Conservation (phyloP, 92 coral and sea anemone genomes). For the Porites rus region DNA sequence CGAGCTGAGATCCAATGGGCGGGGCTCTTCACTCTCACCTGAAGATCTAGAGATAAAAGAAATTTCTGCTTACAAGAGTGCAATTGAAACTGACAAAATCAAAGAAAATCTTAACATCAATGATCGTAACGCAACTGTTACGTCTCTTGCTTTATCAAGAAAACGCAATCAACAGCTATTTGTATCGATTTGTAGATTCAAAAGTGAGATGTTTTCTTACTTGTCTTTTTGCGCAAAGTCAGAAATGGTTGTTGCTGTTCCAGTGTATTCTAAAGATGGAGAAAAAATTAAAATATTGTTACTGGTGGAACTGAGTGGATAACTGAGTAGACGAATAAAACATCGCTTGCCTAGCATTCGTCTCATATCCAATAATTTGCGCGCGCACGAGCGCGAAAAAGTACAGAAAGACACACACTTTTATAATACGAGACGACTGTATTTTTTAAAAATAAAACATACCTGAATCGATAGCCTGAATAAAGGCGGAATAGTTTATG, state of each 20-base stretch:
- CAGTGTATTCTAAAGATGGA: constrained; percentile 79
- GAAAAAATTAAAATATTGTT: neutral
- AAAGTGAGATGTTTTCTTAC: constrained; percentile 41
- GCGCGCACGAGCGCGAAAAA: no score
- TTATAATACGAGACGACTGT: no score
- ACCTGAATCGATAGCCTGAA: constrained; percentile 98
- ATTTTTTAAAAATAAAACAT: neutral
- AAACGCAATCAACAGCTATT: no score
- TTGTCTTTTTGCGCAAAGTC: constrained; percentile 64
- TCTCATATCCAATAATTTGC: no score
- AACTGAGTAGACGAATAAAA: no score
- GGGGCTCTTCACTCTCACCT: constrained; percentile 23
- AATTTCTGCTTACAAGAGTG: neutral
- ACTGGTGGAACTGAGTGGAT: no score
- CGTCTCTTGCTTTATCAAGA: no score
- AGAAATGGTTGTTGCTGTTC: constrained; percentile 77
- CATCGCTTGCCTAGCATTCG: no score
- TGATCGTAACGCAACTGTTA: neutral
- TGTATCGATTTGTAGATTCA: no score
- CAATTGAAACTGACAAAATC: neutral
- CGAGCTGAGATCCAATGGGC: constrained; percentile 71
- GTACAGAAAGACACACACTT: no score
- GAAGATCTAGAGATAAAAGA: constrained; percentile 8
- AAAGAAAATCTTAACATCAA: neutral
- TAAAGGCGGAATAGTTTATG: constrained; percentile 96